Base-by-base conservation (phyloP, 2,797 vertebrate species). In the Echeneis naucrates region DNA sequence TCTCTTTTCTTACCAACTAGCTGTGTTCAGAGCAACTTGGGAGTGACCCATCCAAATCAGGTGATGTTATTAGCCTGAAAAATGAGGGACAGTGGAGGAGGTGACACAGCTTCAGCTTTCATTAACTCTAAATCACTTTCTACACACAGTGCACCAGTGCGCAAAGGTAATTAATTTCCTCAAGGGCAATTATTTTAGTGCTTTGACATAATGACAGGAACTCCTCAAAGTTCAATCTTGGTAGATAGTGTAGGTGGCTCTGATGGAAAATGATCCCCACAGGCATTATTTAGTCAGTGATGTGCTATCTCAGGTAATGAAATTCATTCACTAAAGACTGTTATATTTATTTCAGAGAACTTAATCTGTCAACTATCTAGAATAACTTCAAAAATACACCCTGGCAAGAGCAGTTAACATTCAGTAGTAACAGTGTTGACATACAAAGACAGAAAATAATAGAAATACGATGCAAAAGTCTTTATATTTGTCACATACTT, bases 81-180 rank as follows among this genome's bases (percentile, higher is more conserved):
- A 93, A 93, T 89, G 82, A 85, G 85, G 72, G 72, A 87, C 80
- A 70, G 82, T 74, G 78, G 78, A 78, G 77, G 72, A 76, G 80
- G 90, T 90, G 91, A 87, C 89, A 91, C 86, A 78, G 56, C 76
- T 90, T 88, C 87, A 86, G 82, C 79, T 89, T 88, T 87, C 84
- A 92, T 94, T 92, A 92, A 88, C 89, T 88, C 75, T 71, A 87
- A 89, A 88, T 88, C 89, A 86, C 88, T 87, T 88, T 83, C 75
- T 77, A 69, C 80, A 73, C 68, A 86, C 62, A 87, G 91, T 78
- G 86, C 84, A 85, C 86, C 88, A 75, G 83, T 86, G 90, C 84
- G 87, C 88, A 91, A 82, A 87, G 86, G 92, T 94, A 94, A 95
- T 95, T 95, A 93, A 94, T 94, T 93, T 94, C 83, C 89, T 93